Conservation (phyloP, 2,797 vertebrate species). For the Siniperca scherzeri region DNA sequence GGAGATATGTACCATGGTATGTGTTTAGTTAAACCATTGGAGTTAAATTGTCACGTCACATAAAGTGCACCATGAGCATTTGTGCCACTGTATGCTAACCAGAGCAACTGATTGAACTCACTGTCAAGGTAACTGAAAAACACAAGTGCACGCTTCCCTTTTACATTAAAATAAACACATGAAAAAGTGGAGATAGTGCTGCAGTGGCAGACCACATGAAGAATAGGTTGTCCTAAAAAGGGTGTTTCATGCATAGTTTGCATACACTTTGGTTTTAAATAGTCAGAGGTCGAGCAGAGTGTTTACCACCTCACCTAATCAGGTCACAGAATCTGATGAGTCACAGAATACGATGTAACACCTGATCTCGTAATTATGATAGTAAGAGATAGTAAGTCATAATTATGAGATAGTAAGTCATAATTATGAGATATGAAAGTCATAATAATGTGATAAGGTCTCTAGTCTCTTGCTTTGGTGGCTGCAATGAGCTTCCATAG, state of each 20-base stretch:
- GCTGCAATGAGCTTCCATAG: not conserved
- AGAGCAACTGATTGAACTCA: not conserved
- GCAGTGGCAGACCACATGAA: not conserved
- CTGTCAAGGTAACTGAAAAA: not conserved
- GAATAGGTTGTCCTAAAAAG: not conserved
- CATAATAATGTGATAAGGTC: not conserved
- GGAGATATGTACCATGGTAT: not conserved
- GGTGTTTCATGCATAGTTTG: not conserved
- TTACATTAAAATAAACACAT: not conserved
- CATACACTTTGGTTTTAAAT: not conserved
- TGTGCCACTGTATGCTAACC: not conserved
- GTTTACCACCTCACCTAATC: not conserved
- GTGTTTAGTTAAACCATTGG: not conserved
- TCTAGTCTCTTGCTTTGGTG: not conserved
- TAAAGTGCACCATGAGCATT: not conserved
- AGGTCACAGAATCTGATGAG: not conserved
- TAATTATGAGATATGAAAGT: not conserved
- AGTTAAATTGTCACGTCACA: not conserved
- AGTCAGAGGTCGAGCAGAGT: not conserved
- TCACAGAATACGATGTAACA: not conserved
- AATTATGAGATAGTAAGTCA: not conserved
- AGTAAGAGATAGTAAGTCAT: not conserved
- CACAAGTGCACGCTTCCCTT: not conserved
- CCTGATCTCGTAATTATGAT: not conserved
- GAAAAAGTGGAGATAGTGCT: not conserved